Base-by-base conservation (phyloP, 2,113 vertebrate species). In the Stictonetta naevosa region DNA sequence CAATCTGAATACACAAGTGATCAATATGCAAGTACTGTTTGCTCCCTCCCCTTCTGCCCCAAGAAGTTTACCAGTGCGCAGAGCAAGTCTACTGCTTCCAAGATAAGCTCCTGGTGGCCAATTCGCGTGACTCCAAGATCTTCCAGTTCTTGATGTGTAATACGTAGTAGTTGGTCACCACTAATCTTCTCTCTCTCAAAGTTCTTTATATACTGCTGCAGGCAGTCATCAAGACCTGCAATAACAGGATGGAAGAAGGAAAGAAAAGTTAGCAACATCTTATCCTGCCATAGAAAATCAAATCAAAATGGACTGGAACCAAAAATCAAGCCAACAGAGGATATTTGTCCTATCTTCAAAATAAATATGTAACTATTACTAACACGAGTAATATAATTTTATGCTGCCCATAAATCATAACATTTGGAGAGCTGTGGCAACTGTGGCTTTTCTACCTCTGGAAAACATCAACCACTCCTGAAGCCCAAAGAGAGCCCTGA, bases 121-220 rank as follows among this genome's bases (percentile, higher is more conserved):
- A 99, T 99, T 62, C 99, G 98, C 80, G 99, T 99, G 56, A 99
- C 99, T 34, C 99, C 99, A 82, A 99, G 98, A 96, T 99, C 99
- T 96, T 99, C 99, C 79, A 99, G 98, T 94, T 99, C 99, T 71
- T 99, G 99, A 92, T 99, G 99, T 95, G 99, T 99, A 92, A 99
- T 99, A 63, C 99, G 98, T 63, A 99, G 98, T 90, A 99, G 97
- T 87, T 99, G 98, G 97, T 99, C 99, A 0, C 99, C 99, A 66
- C 99, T 99, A 64, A 99, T 99, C 91, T 99, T 99, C 94, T 99
- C 99, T 33, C 98, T 98, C 96, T 99, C 99, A 79, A 99, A 99
- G 97, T 99, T 99, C 95, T 99, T 99, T 95, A 99, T 99, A 71
- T 99, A 99, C 92, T 99, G 99, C 95, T 99, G 99, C 96, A 99